These are phyloP conservation scores for Chrysotoxum bicinctum DNA, from an alignment of 2,888 invertebrate species.

Conservation along the genomic window DNA sequence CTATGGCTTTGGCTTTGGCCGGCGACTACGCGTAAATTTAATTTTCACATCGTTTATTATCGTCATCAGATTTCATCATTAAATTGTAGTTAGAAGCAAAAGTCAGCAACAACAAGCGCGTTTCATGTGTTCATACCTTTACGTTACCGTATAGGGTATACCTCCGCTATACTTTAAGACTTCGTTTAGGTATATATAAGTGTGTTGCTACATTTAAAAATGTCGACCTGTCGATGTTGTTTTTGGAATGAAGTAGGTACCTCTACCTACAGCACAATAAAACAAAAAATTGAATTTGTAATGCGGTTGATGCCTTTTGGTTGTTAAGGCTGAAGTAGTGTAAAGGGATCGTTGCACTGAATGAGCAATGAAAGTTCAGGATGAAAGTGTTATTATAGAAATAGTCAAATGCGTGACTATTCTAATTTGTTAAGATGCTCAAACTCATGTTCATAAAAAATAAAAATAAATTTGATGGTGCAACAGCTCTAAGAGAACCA, in stretches of 20 bases:
- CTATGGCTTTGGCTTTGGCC: constrained; percentile 1
- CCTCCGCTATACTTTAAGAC: neutral
- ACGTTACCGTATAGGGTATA: constrained; percentile 13
- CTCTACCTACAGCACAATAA: neutral
- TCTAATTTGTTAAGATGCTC: too few relatives aligned
- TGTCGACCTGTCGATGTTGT: constrained; percentile 44
- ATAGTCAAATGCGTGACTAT: too few relatives aligned
- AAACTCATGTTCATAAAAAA: too few relatives aligned
- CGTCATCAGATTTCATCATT: constrained; percentile 71
- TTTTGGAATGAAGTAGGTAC: constrained; percentile 23
- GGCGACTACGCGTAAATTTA: constrained; percentile 62
- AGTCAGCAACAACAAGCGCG: constrained; percentile 7
- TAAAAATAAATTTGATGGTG: too few relatives aligned
- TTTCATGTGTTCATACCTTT: constrained; percentile 14
- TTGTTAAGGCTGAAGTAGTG: neutral
- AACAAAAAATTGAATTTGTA: constrained; percentile 19
- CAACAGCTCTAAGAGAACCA: too few relatives aligned
- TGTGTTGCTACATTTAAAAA: constrained; percentile 29
- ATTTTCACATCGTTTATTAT: constrained; percentile 71
- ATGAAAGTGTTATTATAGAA: neutral
- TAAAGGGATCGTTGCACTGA: neutral
- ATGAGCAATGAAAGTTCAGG: neutral
- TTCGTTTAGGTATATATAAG: neutral
- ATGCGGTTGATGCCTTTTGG: constrained; percentile 7
- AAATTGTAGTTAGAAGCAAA: constrained; percentile 36